Evolutionary conservation across 1,140 invertebrate species (phyloP), one percentile per base, ranked within the genome.

Genomic region (Pachypsylla venusta): DNA sequence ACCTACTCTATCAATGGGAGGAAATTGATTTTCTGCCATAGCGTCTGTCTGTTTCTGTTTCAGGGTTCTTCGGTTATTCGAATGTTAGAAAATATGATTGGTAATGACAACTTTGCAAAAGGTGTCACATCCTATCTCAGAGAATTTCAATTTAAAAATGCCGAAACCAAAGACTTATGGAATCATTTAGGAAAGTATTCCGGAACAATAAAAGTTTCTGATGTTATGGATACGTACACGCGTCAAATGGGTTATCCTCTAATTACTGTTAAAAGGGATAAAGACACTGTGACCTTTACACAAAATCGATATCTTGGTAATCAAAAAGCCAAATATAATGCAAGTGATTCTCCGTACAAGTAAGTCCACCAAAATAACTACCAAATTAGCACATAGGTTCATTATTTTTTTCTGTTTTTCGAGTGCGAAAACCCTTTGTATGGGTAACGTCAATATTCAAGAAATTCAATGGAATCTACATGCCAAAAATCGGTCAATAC

Each of bases 191-290:
- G 85, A 74, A 64, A 73, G 62, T 56, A 68, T 57, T 62, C 71
- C 2, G 67, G 67, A 16, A 56, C 19, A 28, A 27, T 61, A 61
- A 69, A 19, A 62, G 70, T 85, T 4, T 80, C 80, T 0, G 69
- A 76, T 16, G 84, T 96, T 53, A 89, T 97, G 86, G 81, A 92
- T 63, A 93, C 89, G 0, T 98, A 91, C 89, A 93, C 87, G 0
- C 75, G 79, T 30, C 93, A 97, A 74, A 94, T 89, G 84, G 93
- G 93, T 5, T 89, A 84, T 64, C 93, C 93, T 0, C 76, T 93
- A 0, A 72, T 96, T 0, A 79, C 73, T 1, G 80, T 89, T 1
- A 72, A 62, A 1, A 73, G 70, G 54, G 66, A 76, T 56, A 69
- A 73, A 25, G 75, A 75, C 40, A 76, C 69, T 1, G 81, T 79